Evolutionary conservation across 2,113 vertebrate species (phyloP).

Genomic region (Pomatorhinus ruficollis): DNA sequence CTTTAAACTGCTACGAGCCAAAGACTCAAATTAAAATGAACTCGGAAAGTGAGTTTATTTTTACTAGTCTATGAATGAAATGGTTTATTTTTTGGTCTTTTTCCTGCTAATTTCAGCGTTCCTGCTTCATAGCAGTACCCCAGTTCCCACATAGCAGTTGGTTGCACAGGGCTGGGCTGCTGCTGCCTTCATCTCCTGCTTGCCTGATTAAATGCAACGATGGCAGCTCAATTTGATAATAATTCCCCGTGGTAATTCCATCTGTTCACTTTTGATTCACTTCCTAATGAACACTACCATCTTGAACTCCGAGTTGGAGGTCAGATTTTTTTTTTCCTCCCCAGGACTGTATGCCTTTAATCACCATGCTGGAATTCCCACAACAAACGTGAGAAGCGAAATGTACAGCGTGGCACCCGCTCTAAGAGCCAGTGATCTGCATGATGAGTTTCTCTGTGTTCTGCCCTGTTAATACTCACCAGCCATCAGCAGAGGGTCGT

Average conservation of each 20-base stretch:
- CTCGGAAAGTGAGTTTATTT: neutral
- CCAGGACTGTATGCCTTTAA: neutral
- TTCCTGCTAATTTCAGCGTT: neutral
- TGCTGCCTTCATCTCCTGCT: neutral
- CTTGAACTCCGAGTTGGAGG: neutral
- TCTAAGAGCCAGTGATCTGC: neutral
- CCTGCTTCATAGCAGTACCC: neutral
- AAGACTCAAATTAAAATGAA: neutral
- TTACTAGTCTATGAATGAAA: neutral
- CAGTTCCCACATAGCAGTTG: rapidly evolving
- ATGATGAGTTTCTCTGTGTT: neutral
- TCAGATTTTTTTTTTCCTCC: neutral
- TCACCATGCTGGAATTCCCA: neutral
- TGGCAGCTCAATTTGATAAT: neutral
- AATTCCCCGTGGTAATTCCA: neutral
- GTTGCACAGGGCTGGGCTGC: neutral
- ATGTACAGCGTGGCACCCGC: rapidly evolving
- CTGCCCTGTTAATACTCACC: neutral
- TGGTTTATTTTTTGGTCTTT: rapidly evolving
- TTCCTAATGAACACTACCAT: neutral
- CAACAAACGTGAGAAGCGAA: neutral
- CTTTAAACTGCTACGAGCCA: rapidly evolving
- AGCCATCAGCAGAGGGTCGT: neutral
- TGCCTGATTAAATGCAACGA: neutral
- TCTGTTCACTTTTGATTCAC: neutral